Conservation (phyloP, 2,888 invertebrate genomes). For the Tanytarsus gracilentus region DNA sequence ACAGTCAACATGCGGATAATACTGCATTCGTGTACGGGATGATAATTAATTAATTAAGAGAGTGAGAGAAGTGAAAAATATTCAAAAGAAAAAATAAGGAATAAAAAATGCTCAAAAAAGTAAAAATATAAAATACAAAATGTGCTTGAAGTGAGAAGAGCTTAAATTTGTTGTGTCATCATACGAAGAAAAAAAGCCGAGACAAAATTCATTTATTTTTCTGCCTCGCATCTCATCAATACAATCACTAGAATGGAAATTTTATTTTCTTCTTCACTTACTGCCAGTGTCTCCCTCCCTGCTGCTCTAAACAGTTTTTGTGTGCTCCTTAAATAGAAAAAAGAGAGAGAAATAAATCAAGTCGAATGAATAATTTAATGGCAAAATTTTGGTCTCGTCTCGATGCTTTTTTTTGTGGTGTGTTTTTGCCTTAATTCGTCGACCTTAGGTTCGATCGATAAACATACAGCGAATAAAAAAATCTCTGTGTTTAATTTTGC, state of each 20-base stretch:
- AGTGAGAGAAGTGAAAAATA: background rate
- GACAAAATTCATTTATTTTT: no score
- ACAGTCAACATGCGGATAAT: constrained; percentile 23
- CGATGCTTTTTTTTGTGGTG: no score
- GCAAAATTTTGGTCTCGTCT: no score
- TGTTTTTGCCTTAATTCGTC: no score
- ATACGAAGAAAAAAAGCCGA: no score
- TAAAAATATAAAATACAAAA: background rate
- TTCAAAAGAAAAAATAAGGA: no score
- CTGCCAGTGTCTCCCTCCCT: background rate
- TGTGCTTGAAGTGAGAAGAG: background rate
- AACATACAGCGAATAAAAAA: background rate
- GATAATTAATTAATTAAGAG: constrained; percentile 13
- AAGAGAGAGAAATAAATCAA: constrained; percentile 5
- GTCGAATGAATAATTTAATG: constrained; percentile 20
- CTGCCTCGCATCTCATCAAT: background rate
- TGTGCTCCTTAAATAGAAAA: background rate
- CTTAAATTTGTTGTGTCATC: background rate
- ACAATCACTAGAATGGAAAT: background rate
- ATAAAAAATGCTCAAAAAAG: background rate
- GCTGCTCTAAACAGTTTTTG: background rate
- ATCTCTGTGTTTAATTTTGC: background rate
- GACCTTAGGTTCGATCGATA: no score
- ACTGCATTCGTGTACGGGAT: constrained; percentile 17
- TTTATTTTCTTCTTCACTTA: background rate